Percentiles rank a stretch among this genome's conserved stretches.
Conservation (phyloP, 2,113 vertebrate species). For the Peromyscus leucopus region DNA sequence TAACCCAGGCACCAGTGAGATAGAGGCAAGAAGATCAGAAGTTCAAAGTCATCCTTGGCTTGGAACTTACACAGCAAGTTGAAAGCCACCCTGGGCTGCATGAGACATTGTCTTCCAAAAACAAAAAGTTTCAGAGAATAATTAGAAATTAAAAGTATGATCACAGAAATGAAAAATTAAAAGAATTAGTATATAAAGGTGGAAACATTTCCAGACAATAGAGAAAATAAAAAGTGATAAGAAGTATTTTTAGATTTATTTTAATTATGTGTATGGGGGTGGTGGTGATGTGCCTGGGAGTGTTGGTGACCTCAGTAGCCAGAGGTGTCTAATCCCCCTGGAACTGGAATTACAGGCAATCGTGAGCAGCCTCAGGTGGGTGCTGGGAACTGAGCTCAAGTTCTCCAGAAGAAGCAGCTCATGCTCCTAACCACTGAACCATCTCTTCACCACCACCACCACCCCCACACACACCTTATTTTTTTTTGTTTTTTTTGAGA, state of each 20-base stretch:
- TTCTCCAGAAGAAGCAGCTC: neutral
- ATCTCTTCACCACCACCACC: neutral
- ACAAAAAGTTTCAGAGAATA: neutral
- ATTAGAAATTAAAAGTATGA: slow-evolving; percentile 63
- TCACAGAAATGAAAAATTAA: slow-evolving; percentile 30
- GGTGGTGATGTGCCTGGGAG: neutral
- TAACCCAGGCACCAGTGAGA: neutral
- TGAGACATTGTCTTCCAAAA: neutral
- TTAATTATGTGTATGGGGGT: neutral
- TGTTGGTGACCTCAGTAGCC: neutral
- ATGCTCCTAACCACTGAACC: neutral
- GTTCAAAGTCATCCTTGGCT: neutral
- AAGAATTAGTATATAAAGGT: slow-evolving; percentile 7
- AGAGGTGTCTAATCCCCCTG: neutral
- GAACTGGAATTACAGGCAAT: neutral
- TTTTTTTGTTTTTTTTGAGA: too few relatives aligned
- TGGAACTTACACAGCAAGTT: neutral
- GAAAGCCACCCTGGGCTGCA: neutral
- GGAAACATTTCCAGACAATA: slow-evolving; percentile 31
- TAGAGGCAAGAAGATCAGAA: neutral
- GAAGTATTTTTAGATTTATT: neutral
- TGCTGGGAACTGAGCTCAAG: neutral
- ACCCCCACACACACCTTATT: too few relatives aligned
- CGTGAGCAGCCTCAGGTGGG: neutral
- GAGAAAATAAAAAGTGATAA: slow-evolving; percentile 12